Evolutionary conservation across 92 coral and sea anemone genomes (phyloP).

Genomic region (Paramuricea clavata): DNA sequence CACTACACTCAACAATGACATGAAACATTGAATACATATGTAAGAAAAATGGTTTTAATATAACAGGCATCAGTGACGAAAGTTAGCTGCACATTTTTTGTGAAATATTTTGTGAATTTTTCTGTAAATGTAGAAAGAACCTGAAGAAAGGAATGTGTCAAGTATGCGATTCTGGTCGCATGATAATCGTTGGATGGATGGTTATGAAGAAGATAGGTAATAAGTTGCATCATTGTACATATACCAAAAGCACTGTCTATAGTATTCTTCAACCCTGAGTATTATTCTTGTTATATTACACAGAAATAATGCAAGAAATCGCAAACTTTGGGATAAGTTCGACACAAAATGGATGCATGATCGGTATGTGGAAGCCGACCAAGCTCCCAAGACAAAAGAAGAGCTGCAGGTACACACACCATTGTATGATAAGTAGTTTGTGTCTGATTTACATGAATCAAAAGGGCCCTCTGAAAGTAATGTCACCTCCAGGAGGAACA

Average conservation of each 20-base stretch:
- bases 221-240: too few species aligned
- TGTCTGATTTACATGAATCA: too few species aligned
- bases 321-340: constrained; percentile 89
- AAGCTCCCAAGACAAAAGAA: constrained; percentile 82
- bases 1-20: too few species aligned
- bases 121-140: constrained; percentile 73
- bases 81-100: too few species aligned
- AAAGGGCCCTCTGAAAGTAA: too few species aligned
- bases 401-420: constrained; percentile 73
- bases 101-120: too few species aligned
- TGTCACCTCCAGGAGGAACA: too few species aligned
- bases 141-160: constrained; percentile 10
- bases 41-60: too few species aligned
- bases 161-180: constrained; percentile 84
- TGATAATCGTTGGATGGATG: constrained; percentile 88
- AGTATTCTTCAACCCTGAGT: neutral
- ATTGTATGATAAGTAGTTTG: too few species aligned
- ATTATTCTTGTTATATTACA: neutral
- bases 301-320: constrained; percentile 79
- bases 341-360: constrained; percentile 90
- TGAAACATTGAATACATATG: too few species aligned
- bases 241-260: too few species aligned
- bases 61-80: too few species aligned
- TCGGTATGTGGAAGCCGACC: constrained; percentile 88
- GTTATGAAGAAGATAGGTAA: constrained; percentile 78